Percentiles rank a stretch among this genome's conserved stretches.
Evolutionary conservation across 2,797 vertebrate genomes (phyloP).

Genomic region (Urophycis tenuis): DNA sequence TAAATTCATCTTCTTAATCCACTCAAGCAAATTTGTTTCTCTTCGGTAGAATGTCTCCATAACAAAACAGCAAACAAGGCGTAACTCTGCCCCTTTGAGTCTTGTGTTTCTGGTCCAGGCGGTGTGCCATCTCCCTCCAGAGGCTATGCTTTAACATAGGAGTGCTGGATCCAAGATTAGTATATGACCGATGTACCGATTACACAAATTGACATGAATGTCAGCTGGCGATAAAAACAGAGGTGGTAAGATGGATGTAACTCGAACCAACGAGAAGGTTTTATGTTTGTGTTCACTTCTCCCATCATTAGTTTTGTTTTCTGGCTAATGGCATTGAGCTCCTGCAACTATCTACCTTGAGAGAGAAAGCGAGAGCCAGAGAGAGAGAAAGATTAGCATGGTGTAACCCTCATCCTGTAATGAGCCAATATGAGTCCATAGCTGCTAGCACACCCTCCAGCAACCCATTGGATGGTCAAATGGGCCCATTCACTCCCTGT

Average conservation of each 20-base stretch:
- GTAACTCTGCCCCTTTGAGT: background rate
- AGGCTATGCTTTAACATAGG: background rate
- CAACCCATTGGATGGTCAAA: conserved; percentile 31
- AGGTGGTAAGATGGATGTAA: conserved; percentile 23
- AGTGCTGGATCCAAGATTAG: background rate
- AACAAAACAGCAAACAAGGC: too few species aligned
- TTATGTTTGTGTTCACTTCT: conserved; percentile 60
- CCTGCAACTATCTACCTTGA: background rate
- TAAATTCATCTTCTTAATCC: too few species aligned
- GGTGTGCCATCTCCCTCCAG: background rate
- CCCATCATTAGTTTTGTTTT: conserved; percentile 63
- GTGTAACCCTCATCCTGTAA: conserved; percentile 41
- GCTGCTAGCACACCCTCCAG: conserved; percentile 31
- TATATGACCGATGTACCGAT: background rate
- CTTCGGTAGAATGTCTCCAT: too few species aligned
- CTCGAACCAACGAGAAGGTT: conserved; percentile 33
- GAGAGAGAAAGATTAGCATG: conserved; percentile 21
- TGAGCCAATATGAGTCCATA: conserved; percentile 48
- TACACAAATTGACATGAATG: background rate
- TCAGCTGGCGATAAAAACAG: conserved; percentile 38
- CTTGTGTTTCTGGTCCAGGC: background rate
- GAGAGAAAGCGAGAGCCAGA: conserved; percentile 1
- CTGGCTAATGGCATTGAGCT: conserved; percentile 45
- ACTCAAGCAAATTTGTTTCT: too few species aligned
- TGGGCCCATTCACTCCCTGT: conserved; percentile 15